phyloP scores from a whole-genome alignment of 2,888 invertebrate species.

The Mythimna albipuncta region DNA sequence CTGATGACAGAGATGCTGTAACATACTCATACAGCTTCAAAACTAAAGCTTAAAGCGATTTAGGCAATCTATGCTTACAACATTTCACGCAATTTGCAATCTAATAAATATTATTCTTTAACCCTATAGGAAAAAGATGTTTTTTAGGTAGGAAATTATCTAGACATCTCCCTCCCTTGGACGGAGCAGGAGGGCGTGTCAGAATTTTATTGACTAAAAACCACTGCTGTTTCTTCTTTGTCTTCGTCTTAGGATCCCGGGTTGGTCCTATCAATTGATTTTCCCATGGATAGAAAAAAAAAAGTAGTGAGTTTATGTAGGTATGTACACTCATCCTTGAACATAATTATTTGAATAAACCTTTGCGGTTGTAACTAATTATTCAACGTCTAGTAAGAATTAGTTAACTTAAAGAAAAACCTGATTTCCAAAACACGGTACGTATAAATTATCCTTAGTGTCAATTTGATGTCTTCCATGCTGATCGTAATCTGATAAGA shows the following conservation, averaged over 20 bases:
- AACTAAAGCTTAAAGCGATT: constrained; percentile 60
- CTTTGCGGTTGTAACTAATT: not conserved
- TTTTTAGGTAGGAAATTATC: no score
- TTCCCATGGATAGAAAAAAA: no score
- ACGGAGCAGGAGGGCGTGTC: no score
- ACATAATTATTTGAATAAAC: not conserved
- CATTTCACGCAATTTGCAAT: no score
- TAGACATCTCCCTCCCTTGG: no score
- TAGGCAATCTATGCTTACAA: not conserved
- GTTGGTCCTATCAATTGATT: no score
- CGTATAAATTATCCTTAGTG: not conserved
- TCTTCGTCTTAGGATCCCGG: no score
- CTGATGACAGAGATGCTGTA: constrained; percentile 79
- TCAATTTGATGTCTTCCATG: not conserved
- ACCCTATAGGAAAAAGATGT: not conserved
- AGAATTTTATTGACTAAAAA: no score
- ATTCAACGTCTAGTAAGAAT: not conserved
- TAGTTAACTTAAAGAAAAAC: not conserved
- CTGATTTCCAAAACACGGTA: not conserved
- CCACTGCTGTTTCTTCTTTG: no score
- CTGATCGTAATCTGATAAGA: constrained; percentile 27
- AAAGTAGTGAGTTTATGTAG: no score
- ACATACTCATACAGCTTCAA: constrained; percentile 54
- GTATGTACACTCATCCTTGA: not conserved
- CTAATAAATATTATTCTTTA: not conserved